Conservation (phyloP, 1,140 invertebrate species). For the Sogatella furcifera region DNA sequence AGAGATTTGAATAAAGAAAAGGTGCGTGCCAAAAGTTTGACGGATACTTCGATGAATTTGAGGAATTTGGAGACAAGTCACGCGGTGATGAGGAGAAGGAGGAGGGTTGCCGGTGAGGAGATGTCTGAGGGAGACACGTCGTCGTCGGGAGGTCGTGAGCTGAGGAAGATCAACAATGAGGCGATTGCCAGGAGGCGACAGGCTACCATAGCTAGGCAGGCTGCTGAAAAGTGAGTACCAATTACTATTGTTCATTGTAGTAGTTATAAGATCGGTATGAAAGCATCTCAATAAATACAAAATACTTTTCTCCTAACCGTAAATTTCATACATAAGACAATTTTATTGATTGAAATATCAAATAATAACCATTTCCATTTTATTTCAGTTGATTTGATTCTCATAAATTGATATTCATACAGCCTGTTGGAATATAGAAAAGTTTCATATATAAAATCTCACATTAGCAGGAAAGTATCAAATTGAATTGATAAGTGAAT, state of each 20-base stretch:
- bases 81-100: background rate
- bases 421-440: no score
- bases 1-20: background rate
- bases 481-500: no score
- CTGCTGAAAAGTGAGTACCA: conserved; percentile 7
- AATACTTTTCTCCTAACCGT: no score
- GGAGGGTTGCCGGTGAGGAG: conserved; percentile 15
- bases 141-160: conserved; percentile 41
- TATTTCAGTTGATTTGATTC: no score
- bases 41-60: conserved; percentile 13
- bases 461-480: no score
- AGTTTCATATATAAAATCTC: no score
- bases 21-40: conserved; percentile 4
- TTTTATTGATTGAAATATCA: no score
- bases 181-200: conserved; percentile 33
- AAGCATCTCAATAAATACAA: no score
- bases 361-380: no score
- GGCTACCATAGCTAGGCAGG: conserved; percentile 18
- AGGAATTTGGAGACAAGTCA: conserved; percentile 2
- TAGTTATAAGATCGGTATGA: no score
- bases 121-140: conserved; percentile 45
- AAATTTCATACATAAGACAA: no score
- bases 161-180: conserved; percentile 42
- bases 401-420: no score
- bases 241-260: background rate